These are phyloP conservation scores for Mastacembelus armatus DNA, from an alignment of 2,797 vertebrate species.

Conservation along the genomic window DNA sequence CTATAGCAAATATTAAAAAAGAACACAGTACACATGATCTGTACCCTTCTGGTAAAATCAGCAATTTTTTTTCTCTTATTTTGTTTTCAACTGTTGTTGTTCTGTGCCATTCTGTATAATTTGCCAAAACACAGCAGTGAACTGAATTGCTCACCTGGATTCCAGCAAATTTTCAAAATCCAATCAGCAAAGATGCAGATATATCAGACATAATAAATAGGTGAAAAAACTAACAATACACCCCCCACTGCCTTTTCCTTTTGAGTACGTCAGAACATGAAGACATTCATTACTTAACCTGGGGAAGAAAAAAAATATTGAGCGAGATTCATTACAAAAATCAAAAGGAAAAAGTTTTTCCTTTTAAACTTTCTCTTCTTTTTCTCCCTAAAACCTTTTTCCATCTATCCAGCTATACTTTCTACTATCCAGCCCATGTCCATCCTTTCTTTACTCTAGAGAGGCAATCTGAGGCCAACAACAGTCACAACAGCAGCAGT, in stretches of 20 bases:
- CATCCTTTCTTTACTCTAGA: not conserved
- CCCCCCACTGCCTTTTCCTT: not conserved
- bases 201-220: too few relatives aligned
- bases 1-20: too few relatives aligned
- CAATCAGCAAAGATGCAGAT: too few relatives aligned
- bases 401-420: not conserved
- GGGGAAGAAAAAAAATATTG: not conserved
- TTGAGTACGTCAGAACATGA: slow-evolving; percentile 2
- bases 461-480: slow-evolving; percentile 28
- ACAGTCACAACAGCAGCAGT: slow-evolving; percentile 9
- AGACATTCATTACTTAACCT: slow-evolving; percentile 12
- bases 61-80: too few relatives aligned
- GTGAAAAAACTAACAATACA: not conserved
- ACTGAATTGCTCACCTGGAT: too few relatives aligned
- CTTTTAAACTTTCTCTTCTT: not conserved
- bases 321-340: not conserved
- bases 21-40: too few relatives aligned
- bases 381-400: not conserved
- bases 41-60: too few relatives aligned
- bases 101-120: too few relatives aligned
- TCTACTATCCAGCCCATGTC: not conserved
- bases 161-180: too few relatives aligned
- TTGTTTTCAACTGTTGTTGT: too few relatives aligned
- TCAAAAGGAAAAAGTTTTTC: not conserved
- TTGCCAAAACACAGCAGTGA: too few relatives aligned